Base-by-base conservation (phyloP, 2,888 invertebrate genomes). In the Parascotia fuliginaria region DNA sequence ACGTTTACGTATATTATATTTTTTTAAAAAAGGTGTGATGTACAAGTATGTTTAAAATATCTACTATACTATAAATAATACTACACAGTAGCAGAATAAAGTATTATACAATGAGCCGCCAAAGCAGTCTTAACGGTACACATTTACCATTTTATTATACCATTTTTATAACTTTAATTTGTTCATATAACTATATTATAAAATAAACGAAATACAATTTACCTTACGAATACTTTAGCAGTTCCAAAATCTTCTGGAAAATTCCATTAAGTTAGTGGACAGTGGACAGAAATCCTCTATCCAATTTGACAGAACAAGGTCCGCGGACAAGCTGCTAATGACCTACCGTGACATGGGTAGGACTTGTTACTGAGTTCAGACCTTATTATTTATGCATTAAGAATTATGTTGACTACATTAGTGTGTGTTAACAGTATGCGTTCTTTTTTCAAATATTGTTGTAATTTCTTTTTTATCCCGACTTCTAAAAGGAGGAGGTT, bases 281-380 rank as follows among this genome's bases (percentile, higher is more conserved):
- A 32, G 33, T 45, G 41, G 41, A 48, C 37, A 42, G 31, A 50
- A 61, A 59, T 54, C 51, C 46, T 37, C 19, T 44, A 15, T 42
- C 33, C 31, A 19, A 58, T 55, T 39, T 40, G 43, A 33, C 50
- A 52, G 44, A 53, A 43, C 42, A 59, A 49, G 47, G 37, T 42
- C 29, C 15, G 13, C 15, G 31, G 43, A 55, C 54, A 49, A 49
- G 39, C 40, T 51, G 38, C 52, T 68, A 65, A 68, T 60, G 54
- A 39, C 19, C 37, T 9, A 13, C 19, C 11, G 28, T 55, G 41
- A 52, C 45, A 19, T 55, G 49, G 44, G 41, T 51, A 14, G 33
- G 34, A 42, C 43, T 24, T 34, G 24, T 15, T 40, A 40, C 40
- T 43, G 29, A 13, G 9, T 13, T 28, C 29, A 42, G 1, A n/a